Base-by-base conservation (phyloP, 2,888 invertebrate species). In the Exephanes ischioxanthus region DNA sequence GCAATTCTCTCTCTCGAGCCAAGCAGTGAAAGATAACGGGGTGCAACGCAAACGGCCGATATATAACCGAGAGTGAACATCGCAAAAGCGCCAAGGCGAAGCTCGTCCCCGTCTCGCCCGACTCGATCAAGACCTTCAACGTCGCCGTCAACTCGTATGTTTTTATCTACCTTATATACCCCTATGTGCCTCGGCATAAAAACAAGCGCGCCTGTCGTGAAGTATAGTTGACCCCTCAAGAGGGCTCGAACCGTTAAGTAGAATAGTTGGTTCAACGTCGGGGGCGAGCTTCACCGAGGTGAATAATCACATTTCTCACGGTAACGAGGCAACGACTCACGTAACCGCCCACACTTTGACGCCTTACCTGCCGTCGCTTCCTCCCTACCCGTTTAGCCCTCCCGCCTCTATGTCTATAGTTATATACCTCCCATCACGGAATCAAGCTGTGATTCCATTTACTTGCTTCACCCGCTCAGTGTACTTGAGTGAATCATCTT, bases 241-340 rank as follows among this genome's bases (percentile, higher is more conserved):
- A 58, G 55, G 72, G 72, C 55, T 55, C 72, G 30, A 41, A 72
- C 55, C 55, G 89, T 90, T 89, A 89, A 91, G 90, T 89, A 89
- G 90, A 91, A 91, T 48, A 48, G 45, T 48, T 48, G 90, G 90
- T 91, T 91, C 90, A 91, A 91, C 88, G 91, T 91, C 91, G 89
- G 90, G 90, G 88, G 81, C 89, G 83, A 84, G 87, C 76, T 79
- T 78, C 71, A 80, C 61, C 80, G 87, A 87, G 90, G 91, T 91
- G 92, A 92, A 92, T 92, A 92, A 92, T 92, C 90, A 30, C 33
- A 92, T 92, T 92, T 91, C 90, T 90, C 88, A 86, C 88, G 89
- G 90, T 91, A 91, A 91, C 91, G 90, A 91, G 90, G 86, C 86
- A 89, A 91, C 91, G 88, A 90, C 89, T 86, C 88, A 63, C 63